A percentile compares a stretch with the other conserved stretches of the same genome.
phyloP scores from a whole-genome alignment of 1,140 invertebrate genomes.

The Stratiolaelaps scimitus region DNA sequence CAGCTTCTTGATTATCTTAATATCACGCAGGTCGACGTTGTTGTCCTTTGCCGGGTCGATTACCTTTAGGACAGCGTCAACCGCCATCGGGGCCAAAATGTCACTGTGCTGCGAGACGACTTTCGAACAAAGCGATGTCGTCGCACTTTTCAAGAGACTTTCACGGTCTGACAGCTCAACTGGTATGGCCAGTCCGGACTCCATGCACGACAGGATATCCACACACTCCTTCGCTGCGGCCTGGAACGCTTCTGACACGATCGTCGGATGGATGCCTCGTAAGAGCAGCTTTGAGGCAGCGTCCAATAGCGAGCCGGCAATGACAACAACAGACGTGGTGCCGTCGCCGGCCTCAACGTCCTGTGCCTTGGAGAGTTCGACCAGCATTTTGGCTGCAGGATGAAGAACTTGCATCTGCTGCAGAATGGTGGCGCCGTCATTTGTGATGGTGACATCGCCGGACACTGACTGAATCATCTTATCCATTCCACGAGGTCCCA shows the following conservation, averaged over 20 bases:
- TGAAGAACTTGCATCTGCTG: conserved; percentile 98
- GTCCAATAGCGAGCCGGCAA: conserved; percentile 87
- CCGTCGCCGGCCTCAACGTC: conserved; percentile 99
- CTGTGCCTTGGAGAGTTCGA: conserved; percentile 94
- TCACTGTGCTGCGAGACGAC: conserved; percentile 93
- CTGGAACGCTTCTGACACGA: conserved; percentile 92
- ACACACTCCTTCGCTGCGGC: conserved; percentile 69
- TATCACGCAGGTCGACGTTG: conserved; percentile 65
- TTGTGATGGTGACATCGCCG: conserved; percentile 98
- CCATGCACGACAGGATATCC: conserved; percentile 56
- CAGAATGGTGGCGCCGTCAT: conserved; percentile 98
- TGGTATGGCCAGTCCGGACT: conserved; percentile 59
- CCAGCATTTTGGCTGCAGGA: conserved; percentile 98
- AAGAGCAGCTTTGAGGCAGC: conserved; percentile 79
- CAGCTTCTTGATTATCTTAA: conserved; percentile 88
- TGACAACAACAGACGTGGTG: conserved; percentile 90
- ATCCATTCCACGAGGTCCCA: conserved; percentile 98
- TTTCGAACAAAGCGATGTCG: conserved; percentile 96
- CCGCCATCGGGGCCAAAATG: conserved; percentile 85
- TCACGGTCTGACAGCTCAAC: conserved; percentile 76
- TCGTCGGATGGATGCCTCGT: conserved; percentile 91
- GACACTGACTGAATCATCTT: conserved; percentile 98
- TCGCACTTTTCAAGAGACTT: conserved; percentile 79
- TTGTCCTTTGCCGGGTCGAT: conserved; percentile 51
- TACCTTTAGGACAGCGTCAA: conserved; percentile 86